Evolutionary conservation across 2,797 vertebrate genomes (phyloP).

Genomic region (Brotogeris chrysoptera): DNA sequence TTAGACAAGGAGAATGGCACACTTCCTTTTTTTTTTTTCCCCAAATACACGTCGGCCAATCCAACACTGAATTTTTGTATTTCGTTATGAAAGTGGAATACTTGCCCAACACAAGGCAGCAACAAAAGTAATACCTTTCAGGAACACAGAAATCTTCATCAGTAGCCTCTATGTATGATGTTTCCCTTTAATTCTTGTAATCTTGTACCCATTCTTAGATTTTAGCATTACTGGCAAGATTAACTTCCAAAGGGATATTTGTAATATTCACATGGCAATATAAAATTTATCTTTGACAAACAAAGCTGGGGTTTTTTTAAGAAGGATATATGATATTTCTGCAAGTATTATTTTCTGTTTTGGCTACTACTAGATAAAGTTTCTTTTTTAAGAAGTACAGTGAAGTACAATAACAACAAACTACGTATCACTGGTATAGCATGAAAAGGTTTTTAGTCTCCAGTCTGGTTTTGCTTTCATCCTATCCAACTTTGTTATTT

Average conservation of each 20-base stretch:
- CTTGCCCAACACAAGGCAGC: not conserved
- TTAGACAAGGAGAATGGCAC: not conserved
- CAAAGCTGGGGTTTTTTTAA: not conserved
- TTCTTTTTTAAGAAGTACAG: not conserved
- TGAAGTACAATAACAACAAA: not conserved
- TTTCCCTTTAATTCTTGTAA: not conserved
- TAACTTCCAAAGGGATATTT: not conserved
- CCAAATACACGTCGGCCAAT: not conserved
- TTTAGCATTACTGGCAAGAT: not conserved
- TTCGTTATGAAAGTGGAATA: not conserved
- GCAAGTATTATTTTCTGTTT: not conserved
- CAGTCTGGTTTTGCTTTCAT: not conserved
- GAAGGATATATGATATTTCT: not conserved
- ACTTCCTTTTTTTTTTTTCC: not conserved
- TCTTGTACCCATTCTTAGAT: not conserved
- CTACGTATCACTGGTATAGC: not conserved
- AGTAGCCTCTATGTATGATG: not conserved
- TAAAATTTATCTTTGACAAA: not conserved
- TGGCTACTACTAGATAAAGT: not conserved
- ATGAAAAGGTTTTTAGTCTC: not conserved
- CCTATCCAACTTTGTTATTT: not conserved
- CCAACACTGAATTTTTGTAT: not conserved
- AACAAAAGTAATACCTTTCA: not conserved
- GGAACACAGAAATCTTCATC: not conserved
- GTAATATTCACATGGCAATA: not conserved